These are phyloP conservation scores for Asobara japonica DNA, from an alignment of 1,140 invertebrate genomes.

Conservation along the genomic window DNA sequence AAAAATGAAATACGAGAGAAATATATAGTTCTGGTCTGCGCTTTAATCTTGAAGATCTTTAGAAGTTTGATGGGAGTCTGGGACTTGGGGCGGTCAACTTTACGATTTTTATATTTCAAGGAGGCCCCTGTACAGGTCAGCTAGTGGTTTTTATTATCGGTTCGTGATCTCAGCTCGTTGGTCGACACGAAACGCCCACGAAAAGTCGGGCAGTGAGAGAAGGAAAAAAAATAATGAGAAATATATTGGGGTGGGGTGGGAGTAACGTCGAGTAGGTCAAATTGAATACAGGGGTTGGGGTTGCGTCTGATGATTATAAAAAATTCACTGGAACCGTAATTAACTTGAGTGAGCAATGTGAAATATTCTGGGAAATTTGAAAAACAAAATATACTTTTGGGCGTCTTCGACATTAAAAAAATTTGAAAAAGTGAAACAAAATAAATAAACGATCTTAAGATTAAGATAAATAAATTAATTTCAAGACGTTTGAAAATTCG, in stretches of 20 bases:
- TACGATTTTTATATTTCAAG: neutral
- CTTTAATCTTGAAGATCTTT: neutral
- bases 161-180: slow-evolving; percentile 6
- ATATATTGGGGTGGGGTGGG: neutral
- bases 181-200: slow-evolving; percentile 17
- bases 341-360: too few relatives aligned
- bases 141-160: slow-evolving; percentile 15
- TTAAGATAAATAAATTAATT: too few relatives aligned
- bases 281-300: neutral
- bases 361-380: too few relatives aligned
- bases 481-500: too few relatives aligned
- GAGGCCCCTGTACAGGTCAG: neutral
- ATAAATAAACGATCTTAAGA: too few relatives aligned
- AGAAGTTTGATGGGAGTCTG: slow-evolving; percentile 4
- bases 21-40: neutral
- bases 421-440: too few relatives aligned
- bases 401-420: too few relatives aligned
- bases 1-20: neutral
- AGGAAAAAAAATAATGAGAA: slow-evolving; percentile 7
- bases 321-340: neutral
- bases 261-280: neutral
- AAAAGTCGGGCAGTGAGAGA: slow-evolving; percentile 11
- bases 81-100: neutral
- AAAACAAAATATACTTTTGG: too few relatives aligned
- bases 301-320: neutral